Conservation (phyloP, 2,113 vertebrate species). For the Perca flavescens region DNA sequence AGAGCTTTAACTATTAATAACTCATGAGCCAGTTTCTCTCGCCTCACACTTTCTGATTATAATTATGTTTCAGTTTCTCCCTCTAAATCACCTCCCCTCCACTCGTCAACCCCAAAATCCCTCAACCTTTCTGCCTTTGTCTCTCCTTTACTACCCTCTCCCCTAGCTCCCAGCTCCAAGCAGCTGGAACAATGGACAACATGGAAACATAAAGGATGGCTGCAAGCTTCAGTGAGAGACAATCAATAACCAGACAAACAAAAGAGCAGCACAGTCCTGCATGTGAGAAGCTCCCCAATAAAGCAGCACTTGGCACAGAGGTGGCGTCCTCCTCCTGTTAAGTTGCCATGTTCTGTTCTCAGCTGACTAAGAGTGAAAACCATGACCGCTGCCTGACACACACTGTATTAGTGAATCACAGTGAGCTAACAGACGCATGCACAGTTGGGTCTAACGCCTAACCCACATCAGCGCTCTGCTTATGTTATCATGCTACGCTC, state of each 20-base stretch:
- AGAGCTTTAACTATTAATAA: slow-evolving; percentile 40
- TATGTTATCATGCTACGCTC: slow-evolving; percentile 47
- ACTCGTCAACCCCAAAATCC: slow-evolving; percentile 17
- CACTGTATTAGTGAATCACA: slow-evolving; percentile 42
- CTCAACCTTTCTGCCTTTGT: slow-evolving; percentile 37
- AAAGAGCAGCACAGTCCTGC: slow-evolving; percentile 44
- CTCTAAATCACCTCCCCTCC: slow-evolving; percentile 2
- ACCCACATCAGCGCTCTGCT: slow-evolving; percentile 40
- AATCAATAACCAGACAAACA: slow-evolving; percentile 70
- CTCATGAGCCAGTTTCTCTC: slow-evolving; percentile 35
- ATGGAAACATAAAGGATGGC: slow-evolving; percentile 44
- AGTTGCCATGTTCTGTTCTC: slow-evolving; percentile 33
- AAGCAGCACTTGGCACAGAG: slow-evolving; percentile 32
- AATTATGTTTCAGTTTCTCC: slow-evolving; percentile 4
- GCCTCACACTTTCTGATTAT: slow-evolving; percentile 22
- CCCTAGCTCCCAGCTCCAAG: slow-evolving; percentile 17
- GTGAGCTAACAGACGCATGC: slow-evolving; percentile 33
- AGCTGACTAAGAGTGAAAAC: slow-evolving; percentile 44
- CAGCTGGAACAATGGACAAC: slow-evolving; percentile 50
- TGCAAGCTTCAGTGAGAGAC: slow-evolving; percentile 45
- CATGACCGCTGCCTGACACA: slow-evolving; percentile 44
- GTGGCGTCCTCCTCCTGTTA: slow-evolving; percentile 20
- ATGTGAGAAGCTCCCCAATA: slow-evolving; percentile 29
- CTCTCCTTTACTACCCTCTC: slow-evolving; percentile 1
- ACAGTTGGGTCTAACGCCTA: slow-evolving; percentile 35